phyloP scores from a whole-genome alignment of 1,140 invertebrate species.

The Physella acuta region DNA sequence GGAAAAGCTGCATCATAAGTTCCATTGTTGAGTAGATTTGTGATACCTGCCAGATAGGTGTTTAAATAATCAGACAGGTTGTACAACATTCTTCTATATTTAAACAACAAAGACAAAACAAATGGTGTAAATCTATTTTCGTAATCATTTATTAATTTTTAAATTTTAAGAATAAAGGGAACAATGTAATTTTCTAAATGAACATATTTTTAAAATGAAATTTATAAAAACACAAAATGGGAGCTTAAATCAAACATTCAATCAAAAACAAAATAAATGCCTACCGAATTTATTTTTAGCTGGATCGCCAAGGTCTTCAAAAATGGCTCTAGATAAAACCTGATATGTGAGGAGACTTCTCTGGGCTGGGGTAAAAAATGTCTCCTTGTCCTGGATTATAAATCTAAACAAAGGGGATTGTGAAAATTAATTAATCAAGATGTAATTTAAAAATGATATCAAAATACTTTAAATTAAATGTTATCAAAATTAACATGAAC shows the following conservation, averaged over 20 bases:
- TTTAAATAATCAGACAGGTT: background rate
- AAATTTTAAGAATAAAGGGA: too few relatives aligned
- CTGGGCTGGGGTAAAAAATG: slow-evolving; percentile 84
- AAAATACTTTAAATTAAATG: too few relatives aligned
- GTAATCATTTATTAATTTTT: too few relatives aligned
- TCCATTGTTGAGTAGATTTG: slow-evolving; percentile 80
- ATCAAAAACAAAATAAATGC: too few relatives aligned
- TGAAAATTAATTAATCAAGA: too few relatives aligned
- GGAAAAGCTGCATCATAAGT: slow-evolving; percentile 88
- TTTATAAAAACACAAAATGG: too few relatives aligned
- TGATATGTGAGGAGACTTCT: slow-evolving; percentile 76
- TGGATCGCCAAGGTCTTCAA: slow-evolving; percentile 38
- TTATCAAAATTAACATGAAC: too few relatives aligned
- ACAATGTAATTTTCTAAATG: too few relatives aligned
- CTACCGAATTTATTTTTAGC: slow-evolving; percentile 48
- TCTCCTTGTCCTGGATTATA: slow-evolving; percentile 62
- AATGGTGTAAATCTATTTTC: background rate
- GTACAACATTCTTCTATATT: background rate
- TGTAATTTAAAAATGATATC: too few relatives aligned
- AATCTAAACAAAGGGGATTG: slow-evolving; percentile 38
- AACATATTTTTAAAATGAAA: too few relatives aligned
- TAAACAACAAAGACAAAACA: slow-evolving; percentile 12
- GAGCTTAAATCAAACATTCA: too few relatives aligned
- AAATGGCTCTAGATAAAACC: slow-evolving; percentile 43
- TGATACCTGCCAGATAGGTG: slow-evolving; percentile 68